Evolutionary conservation across 2,888 invertebrate species (phyloP).

Genomic region (Phyllotreta striolata): DNA sequence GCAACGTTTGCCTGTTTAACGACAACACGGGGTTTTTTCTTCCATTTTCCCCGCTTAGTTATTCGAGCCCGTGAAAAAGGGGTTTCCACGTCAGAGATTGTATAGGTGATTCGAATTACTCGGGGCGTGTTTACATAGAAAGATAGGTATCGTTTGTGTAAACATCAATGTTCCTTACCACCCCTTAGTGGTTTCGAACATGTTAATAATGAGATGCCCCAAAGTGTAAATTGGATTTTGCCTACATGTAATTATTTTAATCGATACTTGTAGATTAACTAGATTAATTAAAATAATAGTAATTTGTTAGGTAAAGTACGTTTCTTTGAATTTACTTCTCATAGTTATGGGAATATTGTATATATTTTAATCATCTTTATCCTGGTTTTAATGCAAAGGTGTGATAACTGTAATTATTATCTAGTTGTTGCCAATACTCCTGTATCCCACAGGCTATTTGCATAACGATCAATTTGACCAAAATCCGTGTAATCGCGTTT

Average conservation of each 20-base stretch:
- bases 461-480: neutral
- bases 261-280: too few relatives aligned
- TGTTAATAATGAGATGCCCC: neutral
- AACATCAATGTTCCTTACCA: conserved; percentile 11
- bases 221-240: neutral
- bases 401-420: conserved; percentile 38
- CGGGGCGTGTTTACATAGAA: conserved; percentile 13
- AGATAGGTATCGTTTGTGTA: conserved; percentile 13
- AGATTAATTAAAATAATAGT: too few relatives aligned
- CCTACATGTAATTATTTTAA: too few relatives aligned
- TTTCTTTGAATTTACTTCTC: too few relatives aligned
- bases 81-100: conserved; percentile 6
- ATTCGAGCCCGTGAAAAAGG: neutral
- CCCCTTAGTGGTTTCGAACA: neutral
- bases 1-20: conserved; percentile 2
- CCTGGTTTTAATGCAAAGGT: neutral
- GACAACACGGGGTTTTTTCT: neutral
- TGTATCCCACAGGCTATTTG: conserved; percentile 34
- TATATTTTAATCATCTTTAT: too few relatives aligned
- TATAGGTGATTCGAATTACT: conserved; percentile 9
- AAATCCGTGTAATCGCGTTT: too few relatives aligned
- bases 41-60: conserved; percentile 2
- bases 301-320: too few relatives aligned
- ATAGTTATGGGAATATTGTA: too few relatives aligned
- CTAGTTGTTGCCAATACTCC: conserved; percentile 37